Base-by-base conservation (phyloP, 2,888 invertebrate genomes). In the Pterobdella sp. region DNA sequence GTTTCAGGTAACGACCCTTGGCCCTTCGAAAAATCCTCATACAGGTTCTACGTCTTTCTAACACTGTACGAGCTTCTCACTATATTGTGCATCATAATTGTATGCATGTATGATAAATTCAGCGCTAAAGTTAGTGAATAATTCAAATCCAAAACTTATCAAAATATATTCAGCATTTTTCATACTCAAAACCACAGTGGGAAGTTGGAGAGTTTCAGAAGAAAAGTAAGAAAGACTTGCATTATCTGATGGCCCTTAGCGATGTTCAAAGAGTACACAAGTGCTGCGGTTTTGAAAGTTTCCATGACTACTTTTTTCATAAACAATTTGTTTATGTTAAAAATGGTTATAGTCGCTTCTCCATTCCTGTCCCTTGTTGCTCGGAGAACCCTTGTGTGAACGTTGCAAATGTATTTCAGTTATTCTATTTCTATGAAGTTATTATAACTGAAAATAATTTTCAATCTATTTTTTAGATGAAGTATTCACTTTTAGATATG, bases 151-250 rank as follows among this genome's bases (percentile, higher is more conserved):
- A 18, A n/a, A 56, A 56, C 18, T 22, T 18, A 56, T 56, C 26
- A 56, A 56, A 56, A n/a, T 22, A 22, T 42, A 7, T 14, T 42
- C 22, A 42, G 7, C 22, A 42, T 56, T 56, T 18, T 26, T 26
- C 18, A 56, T 14, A 56, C 60, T 7, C 18, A 4, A 22, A 18
- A 56, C 7, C 4, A 4, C n/a, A 56, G 26, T 22, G n/a, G n/a
- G n/a, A 22, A 56, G 60, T 56, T 22, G 60, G 26, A 26, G 60
- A 56, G n/a, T 56, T 56, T 56, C 60, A 56, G 60, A n/a, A 7
- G 60, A 14, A 26, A 26, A 56, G n/a, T 18, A 3, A 56, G 14
- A 56, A 56, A 56, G n/a, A 26, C 60, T 3, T 18, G 3, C 4
- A 18, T 3, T 26, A 7, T 56, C 26, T 26, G n/a, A 18, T 56